A percentile compares a stretch with the other conserved stretches of the same genome.
phyloP scores from a whole-genome alignment of 2,113 vertebrate species.

The Nesogale talazaci region DNA sequence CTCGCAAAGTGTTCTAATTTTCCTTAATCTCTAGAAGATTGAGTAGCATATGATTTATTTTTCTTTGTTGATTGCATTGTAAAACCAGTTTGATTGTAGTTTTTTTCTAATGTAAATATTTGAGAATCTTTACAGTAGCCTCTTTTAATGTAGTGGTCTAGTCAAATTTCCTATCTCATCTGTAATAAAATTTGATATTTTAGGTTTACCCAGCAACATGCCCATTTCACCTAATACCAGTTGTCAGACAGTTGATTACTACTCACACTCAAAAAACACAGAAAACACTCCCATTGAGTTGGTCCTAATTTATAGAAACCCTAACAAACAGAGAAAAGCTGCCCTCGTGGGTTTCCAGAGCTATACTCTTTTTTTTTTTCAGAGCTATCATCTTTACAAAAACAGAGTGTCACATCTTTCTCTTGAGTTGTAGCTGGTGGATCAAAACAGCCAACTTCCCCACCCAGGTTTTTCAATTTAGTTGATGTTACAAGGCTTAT shows the following conservation, averaged over 20 bases:
- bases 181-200: not conserved
- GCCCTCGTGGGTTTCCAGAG: not conserved
- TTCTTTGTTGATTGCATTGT: not conserved
- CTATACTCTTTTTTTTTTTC: not conserved
- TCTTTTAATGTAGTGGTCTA: not conserved
- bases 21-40: not conserved
- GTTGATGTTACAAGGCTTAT: not conserved
- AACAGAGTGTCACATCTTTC: not conserved
- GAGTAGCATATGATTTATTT: not conserved
- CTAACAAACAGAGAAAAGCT: not conserved
- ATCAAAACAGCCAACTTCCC: not conserved
- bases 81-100: not conserved
- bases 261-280: not conserved
- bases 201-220: not conserved
- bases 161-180: not conserved
- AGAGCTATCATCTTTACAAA: too few relatives aligned
- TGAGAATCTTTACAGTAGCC: not conserved
- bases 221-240: not conserved
- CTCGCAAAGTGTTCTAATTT: not conserved
- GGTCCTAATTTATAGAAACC: not conserved
- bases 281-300: too few relatives aligned
- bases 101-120: conserved; percentile 40
- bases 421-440: not conserved
- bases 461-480: not conserved
- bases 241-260: not conserved